phyloP scores from a whole-genome alignment of 2,888 invertebrate genomes.

The Cerastis leucographa region DNA sequence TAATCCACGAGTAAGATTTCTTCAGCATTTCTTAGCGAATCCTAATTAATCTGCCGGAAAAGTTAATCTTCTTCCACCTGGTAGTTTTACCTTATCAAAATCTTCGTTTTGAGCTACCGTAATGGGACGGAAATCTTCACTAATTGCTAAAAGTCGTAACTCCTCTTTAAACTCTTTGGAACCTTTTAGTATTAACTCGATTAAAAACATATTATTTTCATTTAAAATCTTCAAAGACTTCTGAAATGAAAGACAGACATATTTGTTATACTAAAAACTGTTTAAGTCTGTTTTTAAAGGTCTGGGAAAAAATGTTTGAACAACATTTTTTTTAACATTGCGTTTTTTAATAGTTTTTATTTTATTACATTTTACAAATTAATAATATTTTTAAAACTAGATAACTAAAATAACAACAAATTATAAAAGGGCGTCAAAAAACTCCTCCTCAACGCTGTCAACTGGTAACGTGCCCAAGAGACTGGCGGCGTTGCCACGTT shows the following conservation, averaged over 20 bases:
- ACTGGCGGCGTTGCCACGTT: no score
- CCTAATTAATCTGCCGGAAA: conserved; percentile 46
- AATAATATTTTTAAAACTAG: no score
- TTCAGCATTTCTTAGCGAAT: conserved; percentile 18
- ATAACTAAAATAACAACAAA: no score
- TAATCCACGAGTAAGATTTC: conserved; percentile 14
- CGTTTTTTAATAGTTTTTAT: no score
- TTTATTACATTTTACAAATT: no score
- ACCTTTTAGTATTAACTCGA: conserved; percentile 36
- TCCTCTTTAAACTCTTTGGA: conserved; percentile 31
- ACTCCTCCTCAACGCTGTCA: no score
- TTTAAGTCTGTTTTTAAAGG: not conserved
- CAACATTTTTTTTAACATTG: conserved; percentile 12
- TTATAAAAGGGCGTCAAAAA: no score
- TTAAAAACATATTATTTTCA: conserved; percentile 17
- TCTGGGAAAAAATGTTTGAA: not conserved
- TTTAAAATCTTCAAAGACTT: conserved; percentile 39
- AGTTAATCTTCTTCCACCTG: conserved; percentile 43
- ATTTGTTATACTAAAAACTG: not conserved
- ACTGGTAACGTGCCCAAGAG: no score
- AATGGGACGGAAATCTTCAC: conserved; percentile 50
- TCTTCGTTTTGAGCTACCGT: conserved; percentile 39
- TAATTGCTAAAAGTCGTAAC: conserved; percentile 39
- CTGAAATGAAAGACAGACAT: not conserved
- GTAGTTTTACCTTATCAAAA: conserved; percentile 28